Conservation (phyloP, 2,797 vertebrate genomes). For the Cetoscarus ocellatus region DNA sequence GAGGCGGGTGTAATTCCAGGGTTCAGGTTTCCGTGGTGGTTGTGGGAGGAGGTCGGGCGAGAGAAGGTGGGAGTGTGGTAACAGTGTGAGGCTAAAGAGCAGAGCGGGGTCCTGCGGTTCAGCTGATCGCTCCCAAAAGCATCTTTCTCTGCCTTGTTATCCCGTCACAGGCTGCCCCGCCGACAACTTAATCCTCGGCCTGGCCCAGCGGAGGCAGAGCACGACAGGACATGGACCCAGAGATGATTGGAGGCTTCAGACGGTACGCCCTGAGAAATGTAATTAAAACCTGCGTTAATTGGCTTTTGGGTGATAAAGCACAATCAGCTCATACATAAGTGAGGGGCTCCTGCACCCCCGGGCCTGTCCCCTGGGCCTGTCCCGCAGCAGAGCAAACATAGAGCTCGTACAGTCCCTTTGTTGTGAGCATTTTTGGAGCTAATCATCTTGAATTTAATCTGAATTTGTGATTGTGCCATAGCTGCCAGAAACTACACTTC, state of each 20-base stretch:
- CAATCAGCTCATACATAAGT: slow-evolving; percentile 74
- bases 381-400: slow-evolving; percentile 67
- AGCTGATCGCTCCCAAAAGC: slow-evolving; percentile 72
- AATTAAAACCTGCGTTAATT: slow-evolving; percentile 82
- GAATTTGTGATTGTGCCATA: slow-evolving; percentile 41
- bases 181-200: slow-evolving; percentile 61
- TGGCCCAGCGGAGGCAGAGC: slow-evolving; percentile 48
- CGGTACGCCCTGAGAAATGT: slow-evolving; percentile 67
- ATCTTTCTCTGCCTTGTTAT: slow-evolving; percentile 72
- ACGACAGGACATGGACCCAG: slow-evolving; percentile 59
- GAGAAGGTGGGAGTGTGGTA: slow-evolving; percentile 76
- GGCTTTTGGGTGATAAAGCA: slow-evolving; percentile 80
- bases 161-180: slow-evolving; percentile 50
- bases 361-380: too few species aligned
- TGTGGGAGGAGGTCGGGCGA: slow-evolving; percentile 65
- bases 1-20: slow-evolving; percentile 81
- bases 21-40: slow-evolving; percentile 83
- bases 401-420: slow-evolving; percentile 69
- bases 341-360: slow-evolving; percentile 70
- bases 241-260: slow-evolving; percentile 63
- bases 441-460: slow-evolving; percentile 71
- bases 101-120: slow-evolving; percentile 75
- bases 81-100: slow-evolving; percentile 71
- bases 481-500: slow-evolving; percentile 39
- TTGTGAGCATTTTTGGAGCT: slow-evolving; percentile 65